A percentile compares a stretch with the other conserved stretches of the same genome.
Conservation (phyloP, 2,797 vertebrate genomes). For the Aphelocoma californica region DNA sequence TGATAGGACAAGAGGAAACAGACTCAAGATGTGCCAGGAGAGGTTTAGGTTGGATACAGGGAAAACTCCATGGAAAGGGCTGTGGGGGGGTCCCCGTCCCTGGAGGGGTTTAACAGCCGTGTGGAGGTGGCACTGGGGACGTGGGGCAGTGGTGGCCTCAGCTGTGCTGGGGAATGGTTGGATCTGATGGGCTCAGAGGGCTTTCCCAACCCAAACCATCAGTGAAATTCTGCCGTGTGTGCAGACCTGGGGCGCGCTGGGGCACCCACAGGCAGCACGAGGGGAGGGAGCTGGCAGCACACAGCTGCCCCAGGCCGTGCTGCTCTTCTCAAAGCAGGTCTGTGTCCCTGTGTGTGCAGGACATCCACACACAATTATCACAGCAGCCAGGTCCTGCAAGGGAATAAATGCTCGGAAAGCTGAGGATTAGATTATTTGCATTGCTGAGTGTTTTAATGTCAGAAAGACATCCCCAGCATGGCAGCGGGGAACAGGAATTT, state of each 20-base stretch:
- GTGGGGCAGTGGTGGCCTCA: background rate
- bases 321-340: background rate
- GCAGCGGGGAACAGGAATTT: background rate
- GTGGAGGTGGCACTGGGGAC: background rate
- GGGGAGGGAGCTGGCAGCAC: background rate
- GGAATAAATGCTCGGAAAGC: background rate
- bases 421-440: background rate
- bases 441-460: background rate
- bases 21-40: background rate
- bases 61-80: background rate
- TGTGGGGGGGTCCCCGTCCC: background rate
- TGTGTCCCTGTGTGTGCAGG: rapidly evolving
- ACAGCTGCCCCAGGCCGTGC: background rate
- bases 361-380: background rate
- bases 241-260: rapidly evolving
- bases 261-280: rapidly evolving
- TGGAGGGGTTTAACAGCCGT: too few relatives aligned
- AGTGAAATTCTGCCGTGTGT: too few relatives aligned
- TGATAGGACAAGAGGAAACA: background rate
- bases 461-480: background rate
- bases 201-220: background rate
- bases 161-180: background rate
- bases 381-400: background rate
- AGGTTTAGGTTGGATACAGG: background rate
- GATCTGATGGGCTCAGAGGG: background rate